Percentiles rank a stretch among this genome's conserved stretches.
These are phyloP conservation scores for Syrista parreyssii DNA, from an alignment of 2,888 invertebrate species.

Conservation along the genomic window DNA sequence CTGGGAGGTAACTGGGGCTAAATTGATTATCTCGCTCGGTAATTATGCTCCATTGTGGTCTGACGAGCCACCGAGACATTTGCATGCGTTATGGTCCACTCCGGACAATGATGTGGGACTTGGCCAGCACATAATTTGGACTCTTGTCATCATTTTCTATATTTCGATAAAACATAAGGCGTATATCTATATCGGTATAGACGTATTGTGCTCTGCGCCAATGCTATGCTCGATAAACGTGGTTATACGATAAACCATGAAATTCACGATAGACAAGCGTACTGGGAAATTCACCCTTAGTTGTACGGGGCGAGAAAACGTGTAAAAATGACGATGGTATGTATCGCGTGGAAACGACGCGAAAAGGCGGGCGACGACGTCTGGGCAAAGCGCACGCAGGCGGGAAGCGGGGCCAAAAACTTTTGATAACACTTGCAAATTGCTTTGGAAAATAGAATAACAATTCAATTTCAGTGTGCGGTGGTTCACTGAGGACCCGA, in stretches of 20 bases:
- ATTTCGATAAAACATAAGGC: neutral
- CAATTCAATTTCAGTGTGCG: conserved; percentile 61
- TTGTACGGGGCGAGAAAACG: neutral
- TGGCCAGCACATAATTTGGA: neutral
- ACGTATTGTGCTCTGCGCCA: neutral
- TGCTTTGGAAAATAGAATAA: conserved; percentile 66
- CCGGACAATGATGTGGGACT: neutral
- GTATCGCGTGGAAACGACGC: neutral
- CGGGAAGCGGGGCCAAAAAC: conserved; percentile 46
- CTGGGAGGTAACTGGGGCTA: neutral
- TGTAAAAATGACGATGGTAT: neutral
- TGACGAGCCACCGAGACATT: neutral
- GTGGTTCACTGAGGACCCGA: conserved; percentile 28
- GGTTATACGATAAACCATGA: neutral
- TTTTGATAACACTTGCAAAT: conserved; percentile 66
- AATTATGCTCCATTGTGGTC: conserved; percentile 2
- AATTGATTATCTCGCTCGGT: conserved; percentile 1
- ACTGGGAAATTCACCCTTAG: neutral
- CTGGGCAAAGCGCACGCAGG: conserved; percentile 30
- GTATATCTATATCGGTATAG: neutral
- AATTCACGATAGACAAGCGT: neutral
- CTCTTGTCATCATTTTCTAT: neutral
- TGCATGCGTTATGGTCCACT: neutral
- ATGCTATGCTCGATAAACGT: neutral
- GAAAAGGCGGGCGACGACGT: conserved; percentile 11